Base-by-base conservation (phyloP, 2,797 vertebrate genomes). In the Parauchenoglanis ngamensis region DNA sequence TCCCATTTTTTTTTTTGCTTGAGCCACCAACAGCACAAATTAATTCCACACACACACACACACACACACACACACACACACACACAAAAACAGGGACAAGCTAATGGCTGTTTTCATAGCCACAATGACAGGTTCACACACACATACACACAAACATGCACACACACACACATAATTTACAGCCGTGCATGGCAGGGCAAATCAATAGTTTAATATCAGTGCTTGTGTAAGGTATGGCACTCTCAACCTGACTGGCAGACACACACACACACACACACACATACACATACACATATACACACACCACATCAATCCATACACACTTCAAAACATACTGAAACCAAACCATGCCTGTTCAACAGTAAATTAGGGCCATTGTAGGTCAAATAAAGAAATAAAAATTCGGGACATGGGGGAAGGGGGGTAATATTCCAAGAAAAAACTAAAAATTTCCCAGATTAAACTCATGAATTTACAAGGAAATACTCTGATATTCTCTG, bases 131-230 rank as follows among this genome's bases (percentile, higher is more conserved):
- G 56, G 35, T 63, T 46, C 89, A 82, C 90, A 73, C 70, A 90
- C 86, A 54, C 46, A 54, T 4, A 31, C 52, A 73, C 54, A 19
- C 52, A 83, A 79, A 89, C 88, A 46, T 79, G 90, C 88, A 90
- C 90, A 91, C 91, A 92, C 80, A 89, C 89, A 92, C 83, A 92
- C 87, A 93, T 91, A 89, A 90, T 91, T 90, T 91, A 89, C 59
- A 85, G 80, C 78, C 75, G 79, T 85, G 89, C 89, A 88, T 90
- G 90, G 89, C 87, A 86, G 91, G 82, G 67, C 83, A 88, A 89
- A 92, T 92, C 92, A 90, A 92, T 92, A 92, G 88, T 90, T 92
- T 92, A 89, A 87, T 65, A 65, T 89, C 83, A 85, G 89, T 90
- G 85, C 90, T 85, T 90, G 87, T 87, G 76, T 88, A 87, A 83